A percentile compares a stretch with the other conserved stretches of the same genome.
phyloP scores from a whole-genome alignment of 2,888 invertebrate species.

The Hemithea aestivaria region DNA sequence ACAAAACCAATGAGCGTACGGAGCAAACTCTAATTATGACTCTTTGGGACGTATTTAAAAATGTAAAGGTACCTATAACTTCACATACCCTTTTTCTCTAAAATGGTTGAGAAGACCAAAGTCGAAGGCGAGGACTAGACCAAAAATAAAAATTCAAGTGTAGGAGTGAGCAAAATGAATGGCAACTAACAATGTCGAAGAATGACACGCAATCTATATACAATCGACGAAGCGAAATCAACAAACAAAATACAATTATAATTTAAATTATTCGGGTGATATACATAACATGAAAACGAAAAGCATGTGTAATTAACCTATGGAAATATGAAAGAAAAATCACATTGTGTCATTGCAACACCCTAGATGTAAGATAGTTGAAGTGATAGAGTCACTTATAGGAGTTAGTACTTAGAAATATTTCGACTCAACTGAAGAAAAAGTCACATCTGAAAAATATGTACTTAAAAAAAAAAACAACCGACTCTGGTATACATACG shows the following conservation, averaged over 20 bases:
- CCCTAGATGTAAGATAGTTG: conserved; percentile 49
- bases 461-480: too few relatives aligned
- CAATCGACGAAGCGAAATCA: conserved; percentile 54
- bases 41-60: too few relatives aligned
- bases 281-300: conserved; percentile 50
- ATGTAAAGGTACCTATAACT: too few relatives aligned
- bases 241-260: conserved; percentile 50
- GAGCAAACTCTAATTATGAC: too few relatives aligned
- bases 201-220: conserved; percentile 43
- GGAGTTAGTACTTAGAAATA: conserved; percentile 74
- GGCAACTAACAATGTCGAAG: conserved; percentile 39
- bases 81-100: too few relatives aligned
- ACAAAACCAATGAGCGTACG: too few relatives aligned
- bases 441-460: too few relatives aligned
- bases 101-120: too few relatives aligned
- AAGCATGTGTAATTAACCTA: conserved; percentile 58
- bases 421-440: too few relatives aligned
- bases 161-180: conserved; percentile 52
- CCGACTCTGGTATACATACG: too few relatives aligned
- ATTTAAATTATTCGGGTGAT: conserved; percentile 53
- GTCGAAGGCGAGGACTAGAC: too few relatives aligned
- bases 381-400: conserved; percentile 65
- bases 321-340: conserved; percentile 66
- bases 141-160: conserved; percentile 49
- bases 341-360: conserved; percentile 70